Evolutionary conservation across 2,888 invertebrate species (phyloP), one percentile per base, ranked within the genome.

Genomic region (Nineta flava): DNA sequence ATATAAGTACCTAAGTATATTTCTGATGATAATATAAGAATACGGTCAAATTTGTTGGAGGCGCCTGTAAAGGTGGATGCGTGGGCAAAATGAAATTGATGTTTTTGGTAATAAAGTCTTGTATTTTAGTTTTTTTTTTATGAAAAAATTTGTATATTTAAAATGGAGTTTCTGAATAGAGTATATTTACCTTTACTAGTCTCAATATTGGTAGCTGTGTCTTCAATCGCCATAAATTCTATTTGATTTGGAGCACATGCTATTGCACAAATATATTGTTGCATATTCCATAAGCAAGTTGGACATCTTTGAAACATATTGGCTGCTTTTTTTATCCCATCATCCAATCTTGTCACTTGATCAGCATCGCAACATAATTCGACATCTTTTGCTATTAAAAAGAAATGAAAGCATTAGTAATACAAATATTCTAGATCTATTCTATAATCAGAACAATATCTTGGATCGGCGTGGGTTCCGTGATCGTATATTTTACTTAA

Each of bases 251-350:
- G 76, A 2, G 77, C 73, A 64, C 95, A 96, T 5, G 86, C 83
- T 65, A 87, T 74, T 55, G 82, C 77, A 62, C 96, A 96, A 56
- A 87, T 81, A 40, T 83, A 74, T 44, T 76, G 71, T 9, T 78
- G 73, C 57, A 91, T 77, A 63, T 95, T 96, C 52, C 74, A 69
- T 2, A 76, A 65, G 60, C 95, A 96, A 0, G 84, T 77, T 0
- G 87, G 85, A 62, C 96, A 96, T 41, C 91, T 73, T 3, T 77
- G 75, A 19, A 88, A 77, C 1, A 92, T 65, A 48, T 76, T 73
- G 43, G 79, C 78, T 0, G 85, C 82, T 53, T 81, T 65, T 2
- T 63, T 55, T 54, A 88, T 68, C 43, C 73, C 76, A 0, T 60
- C 53, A 0, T 73, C 64, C 70, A 82, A 73, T 2, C 62, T 63